Evolutionary conservation across 2,888 invertebrate genomes (phyloP).

Genomic region (Xestia ashworthii): DNA sequence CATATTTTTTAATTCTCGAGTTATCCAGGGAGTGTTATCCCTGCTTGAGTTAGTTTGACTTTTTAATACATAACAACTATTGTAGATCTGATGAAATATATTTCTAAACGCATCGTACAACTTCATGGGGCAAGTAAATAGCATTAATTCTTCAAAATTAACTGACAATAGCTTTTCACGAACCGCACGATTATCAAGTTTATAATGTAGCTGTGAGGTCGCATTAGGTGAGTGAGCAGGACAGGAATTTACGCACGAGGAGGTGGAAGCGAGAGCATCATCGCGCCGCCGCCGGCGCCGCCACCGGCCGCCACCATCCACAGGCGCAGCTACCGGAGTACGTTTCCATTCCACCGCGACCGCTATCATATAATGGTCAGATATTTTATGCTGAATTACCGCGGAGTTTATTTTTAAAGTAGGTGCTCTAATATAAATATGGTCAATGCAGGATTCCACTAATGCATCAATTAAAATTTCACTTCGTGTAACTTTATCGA

Average conservation of each 20-base stretch:
- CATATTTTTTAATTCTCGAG: no score
- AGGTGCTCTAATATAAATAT: neutral
- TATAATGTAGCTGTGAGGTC: neutral
- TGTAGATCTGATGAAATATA: no score
- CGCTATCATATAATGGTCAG: neutral
- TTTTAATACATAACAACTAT: no score
- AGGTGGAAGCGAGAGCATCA: neutral
- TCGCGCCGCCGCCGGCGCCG: no score
- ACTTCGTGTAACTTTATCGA: neutral
- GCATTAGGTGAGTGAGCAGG: neutral
- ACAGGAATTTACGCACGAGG: neutral
- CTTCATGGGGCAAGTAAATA: no score
- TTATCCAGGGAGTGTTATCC: no score
- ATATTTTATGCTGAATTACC: conserved; percentile 13
- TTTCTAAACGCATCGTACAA: no score
- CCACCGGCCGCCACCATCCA: neutral
- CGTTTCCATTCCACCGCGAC: no score
- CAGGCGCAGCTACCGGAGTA: neutral
- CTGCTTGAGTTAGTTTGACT: no score
- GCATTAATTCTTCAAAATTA: no score
- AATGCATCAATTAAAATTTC: neutral
- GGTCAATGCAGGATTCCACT: neutral
- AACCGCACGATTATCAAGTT: neutral
- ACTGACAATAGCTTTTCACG: no score
- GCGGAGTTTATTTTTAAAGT: neutral